Evolutionary conservation across 2,113 vertebrate genomes (phyloP).

Genomic region (Riparia riparia): DNA sequence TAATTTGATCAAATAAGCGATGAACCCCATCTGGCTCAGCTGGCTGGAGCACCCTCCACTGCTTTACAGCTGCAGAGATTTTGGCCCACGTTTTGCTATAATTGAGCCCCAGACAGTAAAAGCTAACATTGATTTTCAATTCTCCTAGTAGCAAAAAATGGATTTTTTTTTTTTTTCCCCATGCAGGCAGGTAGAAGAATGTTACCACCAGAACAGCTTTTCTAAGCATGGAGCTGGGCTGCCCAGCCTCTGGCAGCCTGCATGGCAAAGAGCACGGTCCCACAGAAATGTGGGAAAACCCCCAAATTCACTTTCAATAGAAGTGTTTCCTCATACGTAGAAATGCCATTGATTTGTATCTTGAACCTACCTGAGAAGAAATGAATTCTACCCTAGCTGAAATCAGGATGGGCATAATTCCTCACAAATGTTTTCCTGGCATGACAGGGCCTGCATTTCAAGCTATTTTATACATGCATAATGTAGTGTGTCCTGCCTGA

Average conservation of each 20-base stretch:
- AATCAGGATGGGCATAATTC: background rate
- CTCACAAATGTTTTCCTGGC: constrained; percentile 24
- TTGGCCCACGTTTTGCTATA: constrained; percentile 4
- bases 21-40: background rate
- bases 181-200: background rate
- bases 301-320: background rate
- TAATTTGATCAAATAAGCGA: background rate
- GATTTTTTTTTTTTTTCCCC: background rate
- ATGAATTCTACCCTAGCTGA: background rate
- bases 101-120: background rate
- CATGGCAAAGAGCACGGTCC: background rate
- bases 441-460: background rate
- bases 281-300: background rate
- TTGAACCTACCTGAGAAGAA: background rate
- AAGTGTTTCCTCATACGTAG: background rate
- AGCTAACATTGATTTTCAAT: constrained; percentile 49
- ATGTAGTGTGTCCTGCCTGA: no score
- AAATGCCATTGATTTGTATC: constrained; percentile 23
- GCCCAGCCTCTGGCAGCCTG: background rate
- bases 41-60: background rate
- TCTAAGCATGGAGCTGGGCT: background rate
- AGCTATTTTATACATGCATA: background rate
- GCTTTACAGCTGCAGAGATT: background rate
- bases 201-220: background rate
- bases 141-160: background rate